Evolutionary conservation across 2,797 vertebrate genomes (phyloP).

Genomic region (Semotilus atromaculatus): DNA sequence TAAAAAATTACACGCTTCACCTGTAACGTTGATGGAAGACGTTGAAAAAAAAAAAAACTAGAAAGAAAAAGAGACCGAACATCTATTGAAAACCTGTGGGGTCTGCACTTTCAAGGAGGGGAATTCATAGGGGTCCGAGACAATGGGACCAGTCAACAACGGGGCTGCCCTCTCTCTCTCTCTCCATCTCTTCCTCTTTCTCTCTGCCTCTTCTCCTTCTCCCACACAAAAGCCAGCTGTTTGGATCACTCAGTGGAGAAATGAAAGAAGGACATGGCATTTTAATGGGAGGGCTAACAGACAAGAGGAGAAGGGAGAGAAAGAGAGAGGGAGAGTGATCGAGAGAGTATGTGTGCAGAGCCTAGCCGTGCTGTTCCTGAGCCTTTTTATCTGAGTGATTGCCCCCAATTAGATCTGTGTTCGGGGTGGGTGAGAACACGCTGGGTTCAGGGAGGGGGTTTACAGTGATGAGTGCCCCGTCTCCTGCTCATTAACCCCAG

Average conservation of each 20-base stretch:
- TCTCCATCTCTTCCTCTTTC: conserved; percentile 61
- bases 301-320: conserved; percentile 43
- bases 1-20: background rate
- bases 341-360: background rate
- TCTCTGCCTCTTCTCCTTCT: conserved; percentile 54
- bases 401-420: conserved; percentile 91
- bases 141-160: conserved; percentile 75
- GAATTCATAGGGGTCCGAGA: conserved; percentile 70
- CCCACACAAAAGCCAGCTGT: conserved; percentile 69
- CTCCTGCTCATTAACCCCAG: conserved; percentile 51
- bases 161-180: conserved; percentile 52
- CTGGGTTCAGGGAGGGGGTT: conserved; percentile 62
- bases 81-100: conserved; percentile 66
- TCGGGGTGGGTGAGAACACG: conserved; percentile 73
- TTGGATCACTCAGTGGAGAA: conserved; percentile 78
- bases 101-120: conserved; percentile 70
- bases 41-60: background rate
- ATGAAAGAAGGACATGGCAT: conserved; percentile 87
- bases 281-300: conserved; percentile 85
- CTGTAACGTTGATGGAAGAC: background rate
- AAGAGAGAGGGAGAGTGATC: background rate
- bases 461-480: conserved; percentile 41
- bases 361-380: conserved; percentile 74
- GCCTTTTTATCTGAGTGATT: conserved; percentile 86
- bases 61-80: conserved; percentile 63